Conservation (phyloP, 2,797 vertebrate genomes). For the Pipistrellus pygmaeus region DNA sequence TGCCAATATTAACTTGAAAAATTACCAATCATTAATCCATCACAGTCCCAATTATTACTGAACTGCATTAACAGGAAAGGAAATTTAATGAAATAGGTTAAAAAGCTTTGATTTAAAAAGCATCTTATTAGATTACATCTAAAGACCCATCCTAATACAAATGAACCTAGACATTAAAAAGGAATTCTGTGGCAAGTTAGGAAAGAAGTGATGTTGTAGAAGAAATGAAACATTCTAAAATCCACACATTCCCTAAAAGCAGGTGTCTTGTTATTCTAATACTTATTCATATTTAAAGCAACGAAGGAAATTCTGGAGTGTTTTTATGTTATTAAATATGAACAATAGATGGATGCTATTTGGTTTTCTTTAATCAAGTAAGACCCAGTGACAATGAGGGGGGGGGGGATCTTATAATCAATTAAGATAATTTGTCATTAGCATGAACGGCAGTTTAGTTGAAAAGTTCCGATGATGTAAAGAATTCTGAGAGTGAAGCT, state of each 20-base stretch:
- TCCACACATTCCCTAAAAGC: neutral
- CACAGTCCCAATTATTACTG: conserved; percentile 83
- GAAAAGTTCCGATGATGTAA: conserved; percentile 50
- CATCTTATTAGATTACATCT: conserved; percentile 66
- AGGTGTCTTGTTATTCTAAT: neutral
- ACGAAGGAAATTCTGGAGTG: neutral
- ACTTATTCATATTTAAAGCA: neutral
- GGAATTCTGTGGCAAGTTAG: conserved; percentile 29
- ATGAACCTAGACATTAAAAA: conserved; percentile 69
- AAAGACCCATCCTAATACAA: conserved; percentile 67
- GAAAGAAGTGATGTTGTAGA: conserved; percentile 55
- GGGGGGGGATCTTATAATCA: conserved; percentile 19
- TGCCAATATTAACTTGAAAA: conserved; percentile 87
- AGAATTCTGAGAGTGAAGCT: conserved; percentile 49
- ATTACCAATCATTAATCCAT: conserved; percentile 86
- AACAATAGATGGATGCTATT: neutral
- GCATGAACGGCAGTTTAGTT: conserved; percentile 28
- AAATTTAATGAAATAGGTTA: conserved; percentile 81
- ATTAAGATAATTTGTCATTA: conserved; percentile 9
- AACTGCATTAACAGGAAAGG: conserved; percentile 80
- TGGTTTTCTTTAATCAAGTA: conserved; percentile 28
- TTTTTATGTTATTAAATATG: neutral
- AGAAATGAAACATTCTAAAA: neutral
- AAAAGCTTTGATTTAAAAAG: conserved; percentile 75
- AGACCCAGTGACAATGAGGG: neutral